These are phyloP conservation scores for Mustelus asterias DNA, from an alignment of 2,113 vertebrate species.

Conservation along the genomic window DNA sequence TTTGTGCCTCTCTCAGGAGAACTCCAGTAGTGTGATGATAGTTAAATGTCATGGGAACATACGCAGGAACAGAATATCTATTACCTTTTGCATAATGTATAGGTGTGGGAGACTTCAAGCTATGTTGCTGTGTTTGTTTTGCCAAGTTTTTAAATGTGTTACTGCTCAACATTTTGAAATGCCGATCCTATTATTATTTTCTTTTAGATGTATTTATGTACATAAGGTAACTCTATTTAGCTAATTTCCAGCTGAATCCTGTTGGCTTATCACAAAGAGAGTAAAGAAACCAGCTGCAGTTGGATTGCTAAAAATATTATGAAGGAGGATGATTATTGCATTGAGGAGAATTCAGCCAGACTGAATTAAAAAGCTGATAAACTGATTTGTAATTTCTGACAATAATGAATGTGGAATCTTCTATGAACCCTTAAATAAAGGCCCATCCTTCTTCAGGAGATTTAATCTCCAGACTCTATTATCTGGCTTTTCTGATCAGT, in stretches of 20 bases:
- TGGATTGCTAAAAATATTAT: background rate
- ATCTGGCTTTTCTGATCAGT: background rate
- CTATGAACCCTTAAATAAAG: background rate
- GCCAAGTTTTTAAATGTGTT: constrained; percentile 3
- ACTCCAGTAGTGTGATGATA: background rate
- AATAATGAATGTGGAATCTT: background rate
- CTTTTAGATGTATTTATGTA: background rate
- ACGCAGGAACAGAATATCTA: background rate
- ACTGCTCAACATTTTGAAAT: constrained; percentile 15
- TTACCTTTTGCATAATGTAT: background rate
- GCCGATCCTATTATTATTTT: constrained; percentile 12
- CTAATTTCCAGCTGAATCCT: background rate
- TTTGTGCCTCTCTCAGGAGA: background rate
- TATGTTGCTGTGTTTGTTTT: background rate
- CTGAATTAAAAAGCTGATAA: background rate
- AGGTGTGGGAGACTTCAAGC: background rate
- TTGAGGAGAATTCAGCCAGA: background rate
- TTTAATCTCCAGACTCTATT: background rate
- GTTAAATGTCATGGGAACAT: background rate
- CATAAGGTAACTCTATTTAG: background rate
- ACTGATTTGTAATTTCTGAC: background rate
- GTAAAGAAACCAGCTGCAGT: background rate
- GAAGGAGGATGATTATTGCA: background rate
- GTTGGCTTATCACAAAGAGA: background rate
- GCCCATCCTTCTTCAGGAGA: background rate